These are phyloP conservation scores for Microctonus brassicae DNA, from an alignment of 2,888 invertebrate species.

Conservation along the genomic window DNA sequence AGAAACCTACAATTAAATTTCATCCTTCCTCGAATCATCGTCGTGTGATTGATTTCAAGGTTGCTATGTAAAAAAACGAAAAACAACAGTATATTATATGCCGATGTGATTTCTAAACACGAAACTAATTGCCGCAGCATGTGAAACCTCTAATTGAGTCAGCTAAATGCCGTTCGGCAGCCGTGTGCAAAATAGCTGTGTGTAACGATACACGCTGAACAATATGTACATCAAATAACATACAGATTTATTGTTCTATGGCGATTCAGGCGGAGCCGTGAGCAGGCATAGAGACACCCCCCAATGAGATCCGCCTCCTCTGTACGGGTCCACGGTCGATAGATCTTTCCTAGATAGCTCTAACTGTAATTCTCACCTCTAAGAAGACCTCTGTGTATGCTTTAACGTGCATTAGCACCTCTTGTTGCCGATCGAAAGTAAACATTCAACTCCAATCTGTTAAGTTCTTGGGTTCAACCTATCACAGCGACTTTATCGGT, in stretches of 20 bases:
- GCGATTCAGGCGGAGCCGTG: slow-evolving; percentile 35
- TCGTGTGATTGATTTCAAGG: slow-evolving; percentile 29
- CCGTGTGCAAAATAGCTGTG: slow-evolving; percentile 7
- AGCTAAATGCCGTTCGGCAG: slow-evolving; percentile 37
- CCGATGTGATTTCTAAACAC: neutral
- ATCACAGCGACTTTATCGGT: slow-evolving; percentile 15
- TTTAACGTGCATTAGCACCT: slow-evolving; percentile 57
- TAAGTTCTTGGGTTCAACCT: slow-evolving; percentile 6
- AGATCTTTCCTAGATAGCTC: slow-evolving; percentile 43
- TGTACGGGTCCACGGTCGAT: slow-evolving; percentile 28
- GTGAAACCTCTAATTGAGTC: slow-evolving; percentile 55
- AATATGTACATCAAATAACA: slow-evolving; percentile 27
- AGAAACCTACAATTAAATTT: slow-evolving; percentile 24
- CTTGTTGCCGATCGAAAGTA: slow-evolving; percentile 54
- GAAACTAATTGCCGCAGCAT: slow-evolving; percentile 29
- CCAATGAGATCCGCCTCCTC: slow-evolving; percentile 26
- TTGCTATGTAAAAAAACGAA: slow-evolving; percentile 2
- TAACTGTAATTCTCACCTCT: slow-evolving; percentile 58
- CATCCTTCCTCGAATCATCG: slow-evolving; percentile 18
- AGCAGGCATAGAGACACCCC: slow-evolving; percentile 21
- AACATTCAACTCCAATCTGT: slow-evolving; percentile 49
- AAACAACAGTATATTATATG: neutral
- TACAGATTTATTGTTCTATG: slow-evolving; percentile 46
- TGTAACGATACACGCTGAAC: slow-evolving; percentile 19
- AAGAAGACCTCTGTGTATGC: slow-evolving; percentile 20